A percentile compares a stretch with the other conserved stretches of the same genome.
Evolutionary conservation across 2,113 vertebrate genomes (phyloP).

Genomic region (Brachirus orientalis): DNA sequence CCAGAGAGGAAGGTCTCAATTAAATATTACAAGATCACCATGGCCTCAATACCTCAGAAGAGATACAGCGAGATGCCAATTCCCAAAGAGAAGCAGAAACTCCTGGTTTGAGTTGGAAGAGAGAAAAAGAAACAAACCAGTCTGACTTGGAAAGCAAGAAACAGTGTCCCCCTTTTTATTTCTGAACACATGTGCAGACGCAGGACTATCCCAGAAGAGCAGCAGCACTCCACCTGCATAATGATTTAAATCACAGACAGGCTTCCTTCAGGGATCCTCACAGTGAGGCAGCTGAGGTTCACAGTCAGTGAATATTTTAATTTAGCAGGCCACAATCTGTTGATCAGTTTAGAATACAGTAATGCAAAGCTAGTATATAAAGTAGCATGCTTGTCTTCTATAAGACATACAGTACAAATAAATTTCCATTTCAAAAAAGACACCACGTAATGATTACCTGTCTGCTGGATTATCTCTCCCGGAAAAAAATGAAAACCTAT

Average conservation of each 20-base stretch:
- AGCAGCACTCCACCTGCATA: slow-evolving; percentile 45
- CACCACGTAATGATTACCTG: no score
- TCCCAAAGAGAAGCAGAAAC: slow-evolving; percentile 42
- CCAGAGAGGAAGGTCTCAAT: slow-evolving; percentile 11
- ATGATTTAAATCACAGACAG: slow-evolving; percentile 67
- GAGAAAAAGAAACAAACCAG: slow-evolving; percentile 35
- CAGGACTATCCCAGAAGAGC: slow-evolving; percentile 54
- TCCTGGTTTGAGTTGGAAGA: slow-evolving; percentile 41
- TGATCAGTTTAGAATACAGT: neutral
- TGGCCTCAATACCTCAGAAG: slow-evolving; percentile 26
- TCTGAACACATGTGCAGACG: slow-evolving; percentile 35
- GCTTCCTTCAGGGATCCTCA: slow-evolving; percentile 21
- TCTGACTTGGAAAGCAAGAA: slow-evolving; percentile 27
- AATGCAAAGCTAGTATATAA: no score
- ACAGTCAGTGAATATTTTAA: neutral
- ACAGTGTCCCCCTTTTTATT: slow-evolving; percentile 11
- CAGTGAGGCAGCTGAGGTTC: no score
- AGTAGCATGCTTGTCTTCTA: no score
- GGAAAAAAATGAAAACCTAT: slow-evolving; percentile 9
- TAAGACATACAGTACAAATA: no score
- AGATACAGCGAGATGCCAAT: slow-evolving; percentile 19
- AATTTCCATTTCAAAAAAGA: no score
- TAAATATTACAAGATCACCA: slow-evolving; percentile 18
- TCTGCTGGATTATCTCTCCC: neutral
- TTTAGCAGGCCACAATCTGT: neutral